Evolutionary conservation across 2,888 invertebrate genomes (phyloP), one percentile per base, ranked within the genome.

Genomic region (Lithodes maja): DNA sequence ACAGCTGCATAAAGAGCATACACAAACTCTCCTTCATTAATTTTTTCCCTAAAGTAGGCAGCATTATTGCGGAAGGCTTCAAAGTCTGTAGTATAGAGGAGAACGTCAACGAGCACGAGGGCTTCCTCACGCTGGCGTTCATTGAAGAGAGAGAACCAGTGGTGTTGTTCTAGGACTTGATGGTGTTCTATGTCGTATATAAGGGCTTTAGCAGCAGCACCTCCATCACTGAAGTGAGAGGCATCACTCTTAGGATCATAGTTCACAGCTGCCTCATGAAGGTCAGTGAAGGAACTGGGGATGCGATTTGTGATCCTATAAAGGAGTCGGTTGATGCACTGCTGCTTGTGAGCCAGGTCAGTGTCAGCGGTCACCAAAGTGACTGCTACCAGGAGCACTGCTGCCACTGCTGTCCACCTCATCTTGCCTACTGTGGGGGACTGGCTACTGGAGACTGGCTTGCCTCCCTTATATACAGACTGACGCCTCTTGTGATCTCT

Each of bases 1-100:
- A 95, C 93, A 71, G 96, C 96, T 12, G 95, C 94, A 92, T 95
- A 95, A 93, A 95, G 94, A 2, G 95, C 94, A 93, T 96, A 96
- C 2, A 95, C 93, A 94, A 96, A 96, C 93, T 96, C 94, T 86
- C 95, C 95, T 92, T 95, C 95, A 93, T 96, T 96, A 53, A 96
- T 93, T 92, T 95, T 93, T 89, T 95, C 94, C 82, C 96, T 96
- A 50, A 86, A 87, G 90, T 95, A 96, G 71, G 95, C 95, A 68
- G 96, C 96, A 9, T 96, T 95, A 88, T 95, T 94, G 93, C 95
- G 95, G 94, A 97, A 96, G 69, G 96, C 96, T 52, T 95, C 95
- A 93, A 95, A 96, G 93, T 96, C 95, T 93, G 96, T 96, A 92
- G 96, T 96, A 88, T 95, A 95, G 94, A 95, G 95, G 92, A 97